Evolutionary conservation across 2,113 vertebrate genomes (phyloP).

Genomic region (Acinonyx jubatus): DNA sequence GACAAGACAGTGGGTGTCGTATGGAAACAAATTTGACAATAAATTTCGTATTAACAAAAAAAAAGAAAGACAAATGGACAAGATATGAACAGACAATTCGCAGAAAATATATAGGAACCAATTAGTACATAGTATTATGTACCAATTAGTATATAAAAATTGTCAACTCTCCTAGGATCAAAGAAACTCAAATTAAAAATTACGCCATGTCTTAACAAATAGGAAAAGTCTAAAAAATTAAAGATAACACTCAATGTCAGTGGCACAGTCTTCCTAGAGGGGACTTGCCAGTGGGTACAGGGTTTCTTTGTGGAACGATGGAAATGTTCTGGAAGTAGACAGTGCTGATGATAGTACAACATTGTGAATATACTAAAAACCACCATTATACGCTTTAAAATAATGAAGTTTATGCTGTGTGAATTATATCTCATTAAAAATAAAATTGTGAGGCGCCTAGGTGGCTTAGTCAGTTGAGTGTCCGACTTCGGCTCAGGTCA

Average conservation of each 20-base stretch:
- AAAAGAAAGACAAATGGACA: not conserved
- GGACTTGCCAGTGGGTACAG: not conserved
- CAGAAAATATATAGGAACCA: not conserved
- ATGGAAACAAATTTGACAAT: too few species aligned
- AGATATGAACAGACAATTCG: not conserved
- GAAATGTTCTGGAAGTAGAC: not conserved
- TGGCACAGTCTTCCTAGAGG: not conserved
- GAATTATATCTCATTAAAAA: not conserved
- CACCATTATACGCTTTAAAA: not conserved
- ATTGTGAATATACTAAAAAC: not conserved
- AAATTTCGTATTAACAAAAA: too few species aligned
- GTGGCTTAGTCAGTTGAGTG: too few species aligned
- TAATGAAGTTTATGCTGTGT: not conserved
- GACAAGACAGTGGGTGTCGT: not conserved
- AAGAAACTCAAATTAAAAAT: not conserved
- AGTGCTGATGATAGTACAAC: not conserved
- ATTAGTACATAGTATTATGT: not conserved
- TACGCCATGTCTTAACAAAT: not conserved
- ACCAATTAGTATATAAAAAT: not conserved
- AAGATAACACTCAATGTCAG: not conserved
- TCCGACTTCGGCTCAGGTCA: too few species aligned
- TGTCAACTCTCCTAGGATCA: not conserved
- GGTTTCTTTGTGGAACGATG: not conserved
- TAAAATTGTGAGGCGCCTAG: not conserved
- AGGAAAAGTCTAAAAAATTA: not conserved